Evolutionary conservation across 2,888 invertebrate species (phyloP), one percentile per base, ranked within the genome.

Genomic region (Lycia hirtaria): DNA sequence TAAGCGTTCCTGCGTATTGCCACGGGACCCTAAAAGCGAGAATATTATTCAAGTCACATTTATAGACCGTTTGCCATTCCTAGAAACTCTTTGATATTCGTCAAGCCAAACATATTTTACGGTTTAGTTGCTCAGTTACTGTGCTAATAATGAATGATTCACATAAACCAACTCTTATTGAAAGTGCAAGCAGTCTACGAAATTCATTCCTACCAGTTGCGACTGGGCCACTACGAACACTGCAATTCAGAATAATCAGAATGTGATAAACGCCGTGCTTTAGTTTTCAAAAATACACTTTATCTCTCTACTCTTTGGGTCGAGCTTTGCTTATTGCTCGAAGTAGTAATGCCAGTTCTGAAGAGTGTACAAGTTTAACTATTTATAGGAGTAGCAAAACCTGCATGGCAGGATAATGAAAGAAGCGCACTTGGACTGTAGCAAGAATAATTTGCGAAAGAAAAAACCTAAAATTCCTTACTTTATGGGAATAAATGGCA

Each of bases 131-230:
- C 65, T 53, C 56, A 61, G 65, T 76, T 71, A 51, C 52, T 67
- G 72, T 75, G 67, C 69, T 75, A 76, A 76, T 79, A 78, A 76
- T 68, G 67, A 78, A 76, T 68, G 67, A 75, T 76, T 79, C 72
- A 56, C 75, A 77, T 81, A 81, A 78, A 80, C 72, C 67, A 75
- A 82, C 68, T 75, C 72, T 67, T 77, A 83, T 84, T 77, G 89
- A 90, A 89, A 88, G 88, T 88, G 89, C 86, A 88, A 88, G 88
- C 85, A 75, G 77, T 76, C 75, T 84, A 81, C 79, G 76, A 84
- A 85, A 82, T 83, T 84, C 80, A 85, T 83, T 85, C 81, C 81
- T 74, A 72, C 81, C 75, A 80, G 78, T 83, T 78, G 81, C 80
- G 83, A 87, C 81, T 88, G 86, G 85, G 85, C 83, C 85, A 86